Conservation (phyloP, 2,797 vertebrate genomes). For the Falco concolor region DNA sequence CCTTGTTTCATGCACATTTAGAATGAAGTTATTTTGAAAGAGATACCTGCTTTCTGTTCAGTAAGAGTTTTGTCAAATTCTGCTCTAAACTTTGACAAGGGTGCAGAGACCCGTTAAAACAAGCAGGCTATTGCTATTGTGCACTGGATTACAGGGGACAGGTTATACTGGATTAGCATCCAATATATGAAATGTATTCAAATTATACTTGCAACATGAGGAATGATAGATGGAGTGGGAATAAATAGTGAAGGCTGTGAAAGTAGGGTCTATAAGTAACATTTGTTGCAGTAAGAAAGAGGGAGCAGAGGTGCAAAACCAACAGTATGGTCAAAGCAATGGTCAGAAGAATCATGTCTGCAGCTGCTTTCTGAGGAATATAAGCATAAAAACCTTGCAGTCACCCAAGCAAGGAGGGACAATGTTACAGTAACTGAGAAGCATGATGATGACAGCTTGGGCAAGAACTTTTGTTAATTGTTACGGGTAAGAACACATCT, state of each 20-base stretch:
- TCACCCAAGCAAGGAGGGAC: neutral
- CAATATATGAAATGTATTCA: neutral
- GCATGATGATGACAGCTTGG: neutral
- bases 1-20: neutral
- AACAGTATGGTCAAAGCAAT: neutral
- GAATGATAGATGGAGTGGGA: neutral
- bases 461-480: neutral
- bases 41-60: neutral
- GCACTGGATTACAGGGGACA: neutral
- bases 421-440: neutral
- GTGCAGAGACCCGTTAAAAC: neutral
- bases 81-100: neutral
- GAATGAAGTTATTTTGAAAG: neutral
- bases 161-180: neutral
- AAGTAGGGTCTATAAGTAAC: neutral
- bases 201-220: neutral
- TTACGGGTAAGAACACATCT: neutral
- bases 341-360: neutral
- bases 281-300: neutral
- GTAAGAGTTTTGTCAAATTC: neutral
- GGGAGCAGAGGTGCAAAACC: neutral
- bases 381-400: neutral
- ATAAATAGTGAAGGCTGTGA: neutral
- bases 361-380: neutral
- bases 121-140: neutral